A percentile compares a stretch with the other conserved stretches of the same genome.
Evolutionary conservation across 2,113 vertebrate species (phyloP).

Genomic region (Rhinopomastus cyanomelas): DNA sequence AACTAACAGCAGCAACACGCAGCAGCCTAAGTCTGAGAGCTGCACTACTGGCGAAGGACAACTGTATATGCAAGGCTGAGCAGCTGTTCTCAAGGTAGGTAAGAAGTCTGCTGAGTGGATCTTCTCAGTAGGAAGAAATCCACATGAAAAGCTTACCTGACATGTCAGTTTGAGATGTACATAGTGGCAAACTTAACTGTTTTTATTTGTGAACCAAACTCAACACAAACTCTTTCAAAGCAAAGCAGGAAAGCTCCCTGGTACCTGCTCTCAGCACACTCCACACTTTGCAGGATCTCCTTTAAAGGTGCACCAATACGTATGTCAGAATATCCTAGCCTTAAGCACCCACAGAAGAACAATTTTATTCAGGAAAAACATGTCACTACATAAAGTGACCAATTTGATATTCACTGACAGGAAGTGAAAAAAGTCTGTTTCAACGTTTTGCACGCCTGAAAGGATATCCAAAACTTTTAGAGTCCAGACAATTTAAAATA

Average conservation of each 20-base stretch:
- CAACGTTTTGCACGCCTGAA: constrained; percentile 23
- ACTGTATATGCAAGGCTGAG: rapidly evolving
- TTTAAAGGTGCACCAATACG: background rate
- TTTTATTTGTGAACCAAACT: background rate
- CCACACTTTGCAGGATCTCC: background rate
- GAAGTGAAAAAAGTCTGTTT: constrained; percentile 41
- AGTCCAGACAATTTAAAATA: constrained; percentile 13
- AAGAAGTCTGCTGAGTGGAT: rapidly evolving
- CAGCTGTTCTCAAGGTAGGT: background rate
- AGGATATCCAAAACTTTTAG: constrained; percentile 32
- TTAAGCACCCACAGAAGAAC: constrained; percentile 3
- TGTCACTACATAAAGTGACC: constrained; percentile 1
- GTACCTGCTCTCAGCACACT: background rate
- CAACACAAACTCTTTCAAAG: background rate
- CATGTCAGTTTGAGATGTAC: background rate
- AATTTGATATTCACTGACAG: constrained; percentile 58
- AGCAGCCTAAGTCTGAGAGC: background rate
- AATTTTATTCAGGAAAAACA: constrained; percentile 22
- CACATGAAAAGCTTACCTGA: rapidly evolving
- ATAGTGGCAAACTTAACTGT: background rate
- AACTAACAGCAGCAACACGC: background rate
- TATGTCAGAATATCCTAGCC: background rate
- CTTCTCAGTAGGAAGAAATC: background rate
- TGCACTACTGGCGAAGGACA: background rate
- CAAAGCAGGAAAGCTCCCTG: rapidly evolving